Base-by-base conservation (phyloP, 2,888 invertebrate genomes). In the Philhelius pedissequus region DNA sequence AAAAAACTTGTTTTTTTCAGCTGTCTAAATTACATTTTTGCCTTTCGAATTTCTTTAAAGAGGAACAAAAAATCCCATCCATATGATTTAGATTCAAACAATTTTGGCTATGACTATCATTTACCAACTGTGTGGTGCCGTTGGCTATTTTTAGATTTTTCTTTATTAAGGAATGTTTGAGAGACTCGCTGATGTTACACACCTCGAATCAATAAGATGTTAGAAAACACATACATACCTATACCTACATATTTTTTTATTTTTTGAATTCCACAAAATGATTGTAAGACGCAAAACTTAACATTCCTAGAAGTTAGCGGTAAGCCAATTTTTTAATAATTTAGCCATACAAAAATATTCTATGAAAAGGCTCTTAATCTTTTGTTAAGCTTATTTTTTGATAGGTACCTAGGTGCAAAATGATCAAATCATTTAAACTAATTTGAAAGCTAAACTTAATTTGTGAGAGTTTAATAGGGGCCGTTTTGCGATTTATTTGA, bases 381-480 rank as follows among this genome's bases (percentile, higher is more conserved):
- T 68, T 43, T 50, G 45, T 60, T 52, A 62, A 20, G 38, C 58
- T 38, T 70, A 70, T 66, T 60, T 75, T 74, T 56, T n/a, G n/a
- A n/a, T n/a, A n/a, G n/a, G n/a, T n/a, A n/a, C n/a, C n/a, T n/a
- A n/a, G 45, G 56, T 15, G 27, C 11, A 30, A 4, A 11, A n/a
- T 18, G 0, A 20, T 71, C 48, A 38, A 52, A 32, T 22, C n/a
- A 48, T 45, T 15, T 11, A 32, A 64, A 69, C 15, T 13, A 82
- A 78, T 83, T 83, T 69, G 78, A 80, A 80, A 66, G 73, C 69
- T 69, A 69, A 68, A 69, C 52, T 48, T 48, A 80, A 80, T 80
- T 80, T 60, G 60, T 62, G 68, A 48, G 38, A 56, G 56, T 32
- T n/a, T 58, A 13, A 62, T 43, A 18, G 9, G 18, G 27, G 60